Base-by-base conservation (phyloP, 2,888 invertebrate genomes). In the Temnothorax ravouxi region DNA sequence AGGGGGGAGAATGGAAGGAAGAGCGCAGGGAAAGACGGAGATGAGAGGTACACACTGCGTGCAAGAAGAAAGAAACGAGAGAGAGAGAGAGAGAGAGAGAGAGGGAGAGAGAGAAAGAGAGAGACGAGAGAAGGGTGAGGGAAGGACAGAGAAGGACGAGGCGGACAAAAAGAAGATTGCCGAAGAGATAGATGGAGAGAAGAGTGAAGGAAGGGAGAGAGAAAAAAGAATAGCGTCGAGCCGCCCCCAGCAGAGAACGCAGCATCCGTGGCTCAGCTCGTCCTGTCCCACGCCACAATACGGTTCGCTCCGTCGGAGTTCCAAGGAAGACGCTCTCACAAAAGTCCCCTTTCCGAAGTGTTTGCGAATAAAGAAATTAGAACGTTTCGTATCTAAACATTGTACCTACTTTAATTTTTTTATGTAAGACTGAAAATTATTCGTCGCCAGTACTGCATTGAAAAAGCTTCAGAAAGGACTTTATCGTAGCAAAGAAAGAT, bases 241-340 rank as follows among this genome's bases (percentile, higher is more conserved):
- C 92, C 93, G 94, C 94, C 94, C 94, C 94, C 94, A 94, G 95
- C 95, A 94, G 95, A 94, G 94, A 91, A 90, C 89, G 91, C 94
- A 94, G 92, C 93, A 92, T 93, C 93, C 90, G 91, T 83, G 34
- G 29, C 29, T 29, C 29, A 84, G 88, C 87, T 88, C 89, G 90
- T 88, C 89, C 90, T 92, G 92, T 94, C 94, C 93, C 93, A 92
- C 93, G 91, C 90, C 88, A 76, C 86, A 79, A 88, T 91, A 93
- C 89, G 88, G 90, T 93, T 88, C 67, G 87, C 93, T 94, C 92
- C 66, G 71, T 90, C 59, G 84, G 87, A 93, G 93, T 93, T 94
- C 93, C 91, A 89, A n/a, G n/a, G 29, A 75, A 18, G 29, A 8
- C 38, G 18, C 18, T 47, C 9, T 80, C 13, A 38, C 13, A 38